These are phyloP conservation scores for Odontothrips loti DNA, from an alignment of 2,888 invertebrate species.

Conservation along the genomic window DNA sequence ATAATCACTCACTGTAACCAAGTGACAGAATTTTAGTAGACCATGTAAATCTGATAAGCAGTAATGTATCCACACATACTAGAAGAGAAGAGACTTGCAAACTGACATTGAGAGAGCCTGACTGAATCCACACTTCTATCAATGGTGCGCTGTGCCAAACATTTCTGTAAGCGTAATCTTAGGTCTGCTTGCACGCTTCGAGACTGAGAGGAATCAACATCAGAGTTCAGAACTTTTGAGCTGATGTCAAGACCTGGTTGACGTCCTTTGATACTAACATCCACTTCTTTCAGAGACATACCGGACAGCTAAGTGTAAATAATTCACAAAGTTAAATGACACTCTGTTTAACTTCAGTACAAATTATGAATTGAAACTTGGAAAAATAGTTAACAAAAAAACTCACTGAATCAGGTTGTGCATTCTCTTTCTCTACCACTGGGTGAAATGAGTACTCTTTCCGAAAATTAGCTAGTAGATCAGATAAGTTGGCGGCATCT, in stretches of 20 bases:
- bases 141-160: background rate
- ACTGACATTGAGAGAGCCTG: background rate
- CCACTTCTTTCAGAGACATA: background rate
- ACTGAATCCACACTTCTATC: background rate
- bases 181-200: constrained; percentile 3
- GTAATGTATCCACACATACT: no score
- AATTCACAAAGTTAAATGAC: background rate
- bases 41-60: background rate
- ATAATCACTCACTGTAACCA: background rate
- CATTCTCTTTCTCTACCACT: background rate
- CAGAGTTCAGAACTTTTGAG: background rate
- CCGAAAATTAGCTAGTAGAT: background rate
- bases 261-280: background rate
- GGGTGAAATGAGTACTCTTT: background rate
- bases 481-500: background rate
- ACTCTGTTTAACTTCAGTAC: background rate
- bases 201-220: background rate
- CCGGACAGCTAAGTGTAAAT: background rate
- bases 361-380: background rate
- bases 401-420: background rate
- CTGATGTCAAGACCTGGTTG: background rate
- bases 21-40: background rate
- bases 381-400: background rate
- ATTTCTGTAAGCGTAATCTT: background rate
- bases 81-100: background rate